Evolutionary conservation across 2,888 invertebrate species (phyloP).

Genomic region (Eucriotettix oculatus): DNA sequence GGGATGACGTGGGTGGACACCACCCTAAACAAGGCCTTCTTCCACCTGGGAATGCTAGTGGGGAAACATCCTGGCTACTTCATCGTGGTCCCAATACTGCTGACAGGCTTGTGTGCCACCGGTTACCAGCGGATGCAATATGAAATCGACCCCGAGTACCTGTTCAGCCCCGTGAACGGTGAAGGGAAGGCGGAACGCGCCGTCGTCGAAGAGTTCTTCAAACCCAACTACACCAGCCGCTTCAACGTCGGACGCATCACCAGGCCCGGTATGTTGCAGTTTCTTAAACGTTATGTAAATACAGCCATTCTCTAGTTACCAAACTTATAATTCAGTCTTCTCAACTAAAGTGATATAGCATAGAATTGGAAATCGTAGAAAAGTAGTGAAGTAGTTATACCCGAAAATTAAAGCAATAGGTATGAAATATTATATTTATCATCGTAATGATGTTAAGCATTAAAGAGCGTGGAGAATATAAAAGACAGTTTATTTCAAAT

Average conservation of each 20-base stretch:
- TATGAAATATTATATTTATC: too few species aligned
- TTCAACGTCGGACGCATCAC: slow-evolving; percentile 80
- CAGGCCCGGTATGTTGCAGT: slow-evolving; percentile 48
- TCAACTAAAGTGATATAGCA: too few species aligned
- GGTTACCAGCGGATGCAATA: slow-evolving; percentile 75
- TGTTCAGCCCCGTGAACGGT: slow-evolving; percentile 78
- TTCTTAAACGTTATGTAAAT: neutral
- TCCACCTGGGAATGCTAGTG: slow-evolving; percentile 61
- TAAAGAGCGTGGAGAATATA: too few species aligned
- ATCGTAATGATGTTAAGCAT: too few species aligned
- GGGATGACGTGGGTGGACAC: slow-evolving; percentile 62
- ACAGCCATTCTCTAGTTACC: neutral
- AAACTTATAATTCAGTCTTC: too few species aligned
- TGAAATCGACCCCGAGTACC: slow-evolving; percentile 85
- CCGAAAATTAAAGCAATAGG: too few species aligned
- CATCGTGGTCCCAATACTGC: slow-evolving; percentile 67
- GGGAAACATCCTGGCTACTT: slow-evolving; percentile 77
- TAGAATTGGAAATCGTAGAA: too few species aligned
- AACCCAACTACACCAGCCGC: slow-evolving; percentile 70
- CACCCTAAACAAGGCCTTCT: slow-evolving; percentile 61
- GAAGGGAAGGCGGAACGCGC: slow-evolving; percentile 67
- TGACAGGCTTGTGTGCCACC: slow-evolving; percentile 66
- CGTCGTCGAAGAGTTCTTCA: slow-evolving; percentile 68
- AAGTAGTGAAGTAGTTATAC: too few species aligned
- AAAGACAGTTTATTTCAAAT: too few species aligned